Conservation (phyloP, 2,113 vertebrate species). For the Plecotus auritus region DNA sequence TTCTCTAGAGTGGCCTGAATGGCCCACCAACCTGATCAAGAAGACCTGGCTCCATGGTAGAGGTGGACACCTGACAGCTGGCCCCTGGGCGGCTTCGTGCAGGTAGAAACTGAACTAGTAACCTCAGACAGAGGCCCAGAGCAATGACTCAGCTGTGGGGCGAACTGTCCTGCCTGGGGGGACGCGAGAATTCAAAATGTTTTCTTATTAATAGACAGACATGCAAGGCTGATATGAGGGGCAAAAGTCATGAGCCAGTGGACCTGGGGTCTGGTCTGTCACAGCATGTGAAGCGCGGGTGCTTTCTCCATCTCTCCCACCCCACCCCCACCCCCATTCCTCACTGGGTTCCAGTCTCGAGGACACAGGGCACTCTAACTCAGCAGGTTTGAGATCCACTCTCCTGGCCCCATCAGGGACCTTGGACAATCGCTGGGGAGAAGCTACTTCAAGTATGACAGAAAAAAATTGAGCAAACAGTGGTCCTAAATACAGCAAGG, state of each 20-base stretch:
- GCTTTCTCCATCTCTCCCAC: too few species aligned
- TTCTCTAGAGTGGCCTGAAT: background rate
- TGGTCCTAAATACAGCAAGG: background rate
- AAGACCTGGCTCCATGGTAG: rapidly evolving
- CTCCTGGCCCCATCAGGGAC: rapidly evolving
- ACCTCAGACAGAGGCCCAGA: background rate
- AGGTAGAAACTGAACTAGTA: background rate
- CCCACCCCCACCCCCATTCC: too few species aligned
- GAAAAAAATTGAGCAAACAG: too few species aligned
- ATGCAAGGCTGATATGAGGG: rapidly evolving
- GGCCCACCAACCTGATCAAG: background rate
- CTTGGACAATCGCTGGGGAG: rapidly evolving
- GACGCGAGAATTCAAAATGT: rapidly evolving
- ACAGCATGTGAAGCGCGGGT: rapidly evolving
- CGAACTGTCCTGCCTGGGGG: rapidly evolving
- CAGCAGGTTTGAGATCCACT: rapidly evolving
- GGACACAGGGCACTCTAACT: too few species aligned
- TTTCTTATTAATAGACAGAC: too few species aligned
- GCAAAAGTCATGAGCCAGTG: background rate
- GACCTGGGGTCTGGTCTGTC: background rate
- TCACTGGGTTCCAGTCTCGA: too few species aligned
- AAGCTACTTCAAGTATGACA: background rate
- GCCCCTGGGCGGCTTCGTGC: rapidly evolving
- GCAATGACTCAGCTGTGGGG: rapidly evolving
- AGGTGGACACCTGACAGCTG: background rate